Base-by-base conservation (phyloP, 2,797 vertebrate genomes). In the Dallia pectoralis region DNA sequence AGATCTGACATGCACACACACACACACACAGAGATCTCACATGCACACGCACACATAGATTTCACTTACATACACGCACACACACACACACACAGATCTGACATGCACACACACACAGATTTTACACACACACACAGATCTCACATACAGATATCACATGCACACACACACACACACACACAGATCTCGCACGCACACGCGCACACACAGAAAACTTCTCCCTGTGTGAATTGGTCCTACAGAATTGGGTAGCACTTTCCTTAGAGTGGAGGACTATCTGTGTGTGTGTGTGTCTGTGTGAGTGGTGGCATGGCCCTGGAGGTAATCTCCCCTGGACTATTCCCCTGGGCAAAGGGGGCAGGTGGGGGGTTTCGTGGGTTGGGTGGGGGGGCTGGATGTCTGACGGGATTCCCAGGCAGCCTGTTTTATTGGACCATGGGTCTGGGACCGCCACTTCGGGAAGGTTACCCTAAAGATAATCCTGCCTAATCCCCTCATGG, bases 401-500 rank as follows among this genome's bases (percentile, higher is more conserved):
- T 65, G 78, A 82, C 84, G 68, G 76, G 78, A 91, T 91, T 91
- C 88, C 88, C 88, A 85, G 85, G 88, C 89, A 74, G 87, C 81
- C 78, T 74, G 87, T 86, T 88, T 89, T 87, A 88, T 87, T 88
- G 87, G n/a, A 69, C 87, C 87, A 79, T 81, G 87, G 87, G 88
- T 91, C 88, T 90, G 88, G 91, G 87, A 87, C 86, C 87, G 88
- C 90, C 91, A 91, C 91, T 91, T 92, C 90, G 81, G 86, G 91
- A 92, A 92, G 90, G 90, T 90, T 92, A 91, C 89, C 88, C 90
- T 85, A 76, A 79, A 89, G 86, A 85, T 93, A 92, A 93, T 92
- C 91, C 91, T 75, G 86, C 86, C 87, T 93, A 92, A 93, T 93
- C 90, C 90, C 84, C 75, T 88, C 91, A 91, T 88, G 89, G 91